A percentile compares a stretch with the other conserved stretches of the same genome.
Evolutionary conservation across 1,140 invertebrate genomes (phyloP).

Genomic region (Pseudomyrmex gracilis): DNA sequence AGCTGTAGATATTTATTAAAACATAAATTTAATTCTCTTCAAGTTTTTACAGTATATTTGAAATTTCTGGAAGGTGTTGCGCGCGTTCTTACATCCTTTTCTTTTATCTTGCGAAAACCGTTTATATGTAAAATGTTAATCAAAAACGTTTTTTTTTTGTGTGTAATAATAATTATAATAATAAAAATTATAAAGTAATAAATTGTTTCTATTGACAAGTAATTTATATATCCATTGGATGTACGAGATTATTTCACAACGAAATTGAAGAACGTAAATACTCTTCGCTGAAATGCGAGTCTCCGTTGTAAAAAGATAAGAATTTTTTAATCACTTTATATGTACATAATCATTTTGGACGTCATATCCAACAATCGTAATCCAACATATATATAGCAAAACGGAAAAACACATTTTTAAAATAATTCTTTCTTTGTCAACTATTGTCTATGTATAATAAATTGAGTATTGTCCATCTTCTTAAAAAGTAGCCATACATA

Average conservation of each 20-base stretch:
- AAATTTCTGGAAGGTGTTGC: too few relatives aligned
- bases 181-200: slow-evolving; percentile 77
- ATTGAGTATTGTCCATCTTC: slow-evolving; percentile 80
- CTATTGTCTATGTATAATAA: slow-evolving; percentile 71
- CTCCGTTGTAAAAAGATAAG: slow-evolving; percentile 68
- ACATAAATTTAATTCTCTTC: background rate
- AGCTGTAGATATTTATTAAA: slow-evolving; percentile 59
- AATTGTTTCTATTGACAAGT: slow-evolving; percentile 77
- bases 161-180: background rate
- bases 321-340: slow-evolving; percentile 58
- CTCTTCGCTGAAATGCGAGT: slow-evolving; percentile 68
- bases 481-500: slow-evolving; percentile 68
- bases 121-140: background rate
- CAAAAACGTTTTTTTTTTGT: background rate
- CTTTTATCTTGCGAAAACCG: background rate
- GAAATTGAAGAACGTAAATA: slow-evolving; percentile 68
- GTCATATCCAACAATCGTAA: background rate
- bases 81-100: too few relatives aligned
- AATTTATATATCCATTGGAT: slow-evolving; percentile 72
- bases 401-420: slow-evolving; percentile 52
- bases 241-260: slow-evolving; percentile 72
- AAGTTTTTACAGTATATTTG: background rate
- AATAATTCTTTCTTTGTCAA: slow-evolving; percentile 40
- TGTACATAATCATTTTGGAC: slow-evolving; percentile 58
- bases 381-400: slow-evolving; percentile 47